Base-by-base conservation (phyloP, 2,797 vertebrate species). In the Eulemur rubriventer region DNA sequence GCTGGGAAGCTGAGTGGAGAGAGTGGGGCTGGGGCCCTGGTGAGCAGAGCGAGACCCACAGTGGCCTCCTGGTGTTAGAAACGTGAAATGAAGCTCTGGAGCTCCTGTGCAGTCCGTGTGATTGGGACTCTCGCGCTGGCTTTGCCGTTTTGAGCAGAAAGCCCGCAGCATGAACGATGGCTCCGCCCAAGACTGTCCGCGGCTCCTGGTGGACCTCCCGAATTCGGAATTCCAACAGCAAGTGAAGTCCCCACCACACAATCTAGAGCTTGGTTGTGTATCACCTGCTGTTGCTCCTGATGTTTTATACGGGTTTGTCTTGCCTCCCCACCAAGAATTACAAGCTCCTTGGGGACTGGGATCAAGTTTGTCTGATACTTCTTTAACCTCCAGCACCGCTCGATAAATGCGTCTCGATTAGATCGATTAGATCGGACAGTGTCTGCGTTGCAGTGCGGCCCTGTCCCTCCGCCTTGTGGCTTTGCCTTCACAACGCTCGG, bases 21-120 rank as follows among this genome's bases (percentile, higher is more conserved):
- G n/a, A 24, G 46, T 57, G 3, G n/a, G 0, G 28, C 35, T 1
- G 9, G 43, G 33, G 16, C 35, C 1, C 1, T 5, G 35, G 30
- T 8, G 48, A 52, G 52, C 72, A 30, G 41, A 41, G 7, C 16
- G 0, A 84, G 83, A 38, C 24, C 9, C 63, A 38, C 5, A 2
- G 57, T 61, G 9, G 4, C 41, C 82, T 86, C 0, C 10, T 75
- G 93, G 83, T n/a, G 43, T 69, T 26, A 61, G 63, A 88, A 97
- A 82, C 69, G n/a, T 72, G 61, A 94, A 91, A 52, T 41, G 78
- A 70, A 89, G 59, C 86, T 70, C 86, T 70, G 12, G 46, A 81
- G 80, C 18, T 14, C 65, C 26, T 22, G 38, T 33, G 59, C 38
- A 0, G 0, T 30, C 30, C 0, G 0, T 17, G 57, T 63, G 57